These are phyloP conservation scores for Karalla daura DNA, from an alignment of 2,797 vertebrate species.

Conservation along the genomic window DNA sequence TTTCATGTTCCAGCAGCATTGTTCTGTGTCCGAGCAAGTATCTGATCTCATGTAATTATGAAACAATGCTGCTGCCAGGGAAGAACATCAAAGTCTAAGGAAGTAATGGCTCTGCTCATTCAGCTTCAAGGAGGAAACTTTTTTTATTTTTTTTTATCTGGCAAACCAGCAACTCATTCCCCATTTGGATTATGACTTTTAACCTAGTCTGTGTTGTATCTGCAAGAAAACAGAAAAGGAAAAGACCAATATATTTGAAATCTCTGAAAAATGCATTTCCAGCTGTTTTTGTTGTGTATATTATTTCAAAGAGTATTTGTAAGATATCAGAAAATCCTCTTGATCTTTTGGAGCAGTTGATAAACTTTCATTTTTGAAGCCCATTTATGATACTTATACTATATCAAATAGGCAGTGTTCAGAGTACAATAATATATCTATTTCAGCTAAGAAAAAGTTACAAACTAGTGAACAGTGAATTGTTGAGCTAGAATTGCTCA, in stretches of 20 bases:
- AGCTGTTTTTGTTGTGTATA: not conserved
- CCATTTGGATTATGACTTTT: constrained; percentile 19
- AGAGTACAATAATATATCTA: too few relatives aligned
- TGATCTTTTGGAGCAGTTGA: too few relatives aligned
- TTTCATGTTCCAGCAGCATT: not conserved
- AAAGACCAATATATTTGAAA: not conserved
- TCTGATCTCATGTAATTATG: not conserved
- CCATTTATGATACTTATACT: too few relatives aligned
- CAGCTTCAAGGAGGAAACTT: constrained; percentile 37
- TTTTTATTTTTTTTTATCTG: not conserved
- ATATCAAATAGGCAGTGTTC: too few relatives aligned
- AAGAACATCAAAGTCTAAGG: constrained; percentile 51
- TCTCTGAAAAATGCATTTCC: not conserved
- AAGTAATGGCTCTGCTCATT: constrained; percentile 58
- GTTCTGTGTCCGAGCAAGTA: constrained; percentile 25
- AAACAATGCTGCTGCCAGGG: constrained; percentile 27
- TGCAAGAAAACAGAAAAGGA: not conserved
- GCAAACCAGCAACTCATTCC: constrained; percentile 19
- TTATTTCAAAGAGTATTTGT: not conserved
- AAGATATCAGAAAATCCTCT: not conserved
- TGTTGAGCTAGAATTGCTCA: too few relatives aligned
- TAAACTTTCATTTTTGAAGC: not conserved
- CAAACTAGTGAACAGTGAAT: not conserved
- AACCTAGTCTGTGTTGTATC: not conserved
- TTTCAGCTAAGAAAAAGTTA: too few relatives aligned